Evolutionary conservation across 1,140 invertebrate genomes (phyloP).

Genomic region (Leptinotarsa undecemlineata): DNA sequence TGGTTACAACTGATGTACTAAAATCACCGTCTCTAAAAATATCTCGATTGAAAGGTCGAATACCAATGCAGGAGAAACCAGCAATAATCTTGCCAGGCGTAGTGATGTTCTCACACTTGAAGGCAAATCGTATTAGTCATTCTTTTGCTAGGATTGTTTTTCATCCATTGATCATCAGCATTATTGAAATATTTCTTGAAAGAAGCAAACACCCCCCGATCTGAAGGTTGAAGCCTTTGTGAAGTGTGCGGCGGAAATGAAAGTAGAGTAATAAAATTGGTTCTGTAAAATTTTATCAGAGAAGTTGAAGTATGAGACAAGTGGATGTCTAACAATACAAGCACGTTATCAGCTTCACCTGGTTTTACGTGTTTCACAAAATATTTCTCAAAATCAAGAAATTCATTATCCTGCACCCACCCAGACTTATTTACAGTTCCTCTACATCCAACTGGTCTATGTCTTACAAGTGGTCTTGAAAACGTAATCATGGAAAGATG

Average conservation of each 20-base stretch:
- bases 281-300: too few relatives aligned
- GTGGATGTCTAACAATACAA: too few relatives aligned
- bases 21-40: background rate
- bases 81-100: background rate
- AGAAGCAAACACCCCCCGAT: background rate
- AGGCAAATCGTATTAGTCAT: background rate
- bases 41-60: background rate
- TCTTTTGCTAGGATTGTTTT: background rate
- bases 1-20: background rate
- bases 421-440: too few relatives aligned
- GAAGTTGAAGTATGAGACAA: too few relatives aligned
- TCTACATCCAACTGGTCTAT: too few relatives aligned
- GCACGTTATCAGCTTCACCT: too few relatives aligned
- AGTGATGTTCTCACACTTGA: background rate
- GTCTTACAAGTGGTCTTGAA: too few relatives aligned
- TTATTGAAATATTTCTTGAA: background rate
- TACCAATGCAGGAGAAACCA: background rate
- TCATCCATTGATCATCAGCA: background rate
- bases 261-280: too few relatives aligned
- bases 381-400: too few relatives aligned
- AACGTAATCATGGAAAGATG: too few relatives aligned
- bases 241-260: background rate
- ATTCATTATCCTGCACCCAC: too few relatives aligned
- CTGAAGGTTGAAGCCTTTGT: background rate
- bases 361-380: too few relatives aligned